These are phyloP conservation scores for Mastomys natalensis DNA, from an alignment of 2,113 vertebrate genomes.

Conservation along the genomic window DNA sequence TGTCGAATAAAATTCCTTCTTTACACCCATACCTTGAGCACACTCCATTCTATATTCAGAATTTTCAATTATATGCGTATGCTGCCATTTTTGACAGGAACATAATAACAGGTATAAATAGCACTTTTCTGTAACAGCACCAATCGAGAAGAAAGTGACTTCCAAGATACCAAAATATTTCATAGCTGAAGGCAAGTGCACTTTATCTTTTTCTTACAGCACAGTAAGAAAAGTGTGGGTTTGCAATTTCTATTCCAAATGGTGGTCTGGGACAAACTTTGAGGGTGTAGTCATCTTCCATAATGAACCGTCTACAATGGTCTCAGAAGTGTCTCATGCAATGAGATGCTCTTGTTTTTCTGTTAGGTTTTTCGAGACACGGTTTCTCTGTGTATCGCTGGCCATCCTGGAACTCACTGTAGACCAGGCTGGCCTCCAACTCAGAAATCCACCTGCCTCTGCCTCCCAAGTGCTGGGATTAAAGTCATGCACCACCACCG, in stretches of 20 bases:
- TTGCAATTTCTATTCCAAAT: not conserved
- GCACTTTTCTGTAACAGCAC: not conserved
- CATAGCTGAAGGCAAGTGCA: not conserved
- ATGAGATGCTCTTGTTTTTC: not conserved
- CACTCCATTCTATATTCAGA: conserved; percentile 10
- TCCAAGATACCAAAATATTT: not conserved
- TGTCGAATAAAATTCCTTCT: not conserved
- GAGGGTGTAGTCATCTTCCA: not conserved
- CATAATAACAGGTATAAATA: not conserved
- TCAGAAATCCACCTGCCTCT: too few species aligned
- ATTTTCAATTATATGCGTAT: conserved; percentile 66
- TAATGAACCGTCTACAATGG: too few species aligned
- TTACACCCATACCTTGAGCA: not conserved
- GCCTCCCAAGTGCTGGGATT: too few species aligned
- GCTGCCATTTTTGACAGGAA: conserved; percentile 47
- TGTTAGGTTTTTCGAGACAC: too few species aligned
- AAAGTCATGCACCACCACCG: too few species aligned
- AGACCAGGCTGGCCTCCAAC: too few species aligned
- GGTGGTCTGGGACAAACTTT: not conserved
- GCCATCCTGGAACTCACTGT: too few species aligned
- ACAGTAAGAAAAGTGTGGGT: not conserved
- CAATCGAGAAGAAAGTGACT: not conserved
- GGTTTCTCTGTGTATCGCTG: too few species aligned
- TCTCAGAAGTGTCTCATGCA: not conserved
- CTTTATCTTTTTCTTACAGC: not conserved